Evolutionary conservation across 2,888 invertebrate species (phyloP).

Genomic region (Aradus depressus): DNA sequence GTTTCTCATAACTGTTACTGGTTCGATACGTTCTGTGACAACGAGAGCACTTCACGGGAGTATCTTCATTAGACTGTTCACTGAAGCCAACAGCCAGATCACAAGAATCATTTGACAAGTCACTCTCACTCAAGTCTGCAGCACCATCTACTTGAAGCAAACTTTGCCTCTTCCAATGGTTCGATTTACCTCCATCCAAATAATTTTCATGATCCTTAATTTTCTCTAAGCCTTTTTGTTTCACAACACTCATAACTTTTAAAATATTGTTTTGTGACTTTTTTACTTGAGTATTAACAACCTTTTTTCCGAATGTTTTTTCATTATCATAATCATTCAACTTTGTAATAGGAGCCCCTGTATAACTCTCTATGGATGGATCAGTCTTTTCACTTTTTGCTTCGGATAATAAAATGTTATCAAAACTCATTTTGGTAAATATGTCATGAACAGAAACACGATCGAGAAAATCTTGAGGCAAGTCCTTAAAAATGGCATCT

Average conservation of each 20-base stretch:
- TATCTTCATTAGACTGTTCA: conserved; percentile 40
- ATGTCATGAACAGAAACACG: conserved; percentile 80
- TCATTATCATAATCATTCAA: neutral
- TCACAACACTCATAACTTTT: conserved; percentile 10
- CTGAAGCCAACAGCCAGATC: conserved; percentile 31
- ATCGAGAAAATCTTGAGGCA: conserved; percentile 69
- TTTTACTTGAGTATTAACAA: neutral
- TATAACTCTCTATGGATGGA: neutral
- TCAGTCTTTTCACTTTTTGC: conserved; percentile 13
- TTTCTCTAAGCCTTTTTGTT: conserved; percentile 10
- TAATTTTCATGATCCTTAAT: conserved; percentile 13
- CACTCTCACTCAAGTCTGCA: conserved; percentile 42
- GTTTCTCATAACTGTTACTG: conserved; percentile 67
- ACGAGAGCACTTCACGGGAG: conserved; percentile 73
- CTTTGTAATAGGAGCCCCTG: conserved; percentile 1
- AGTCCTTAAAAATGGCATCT: conserved; percentile 74
- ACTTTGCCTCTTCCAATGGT: conserved; percentile 22
- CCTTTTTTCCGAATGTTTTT: neutral
- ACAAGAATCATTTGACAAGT: conserved; percentile 38
- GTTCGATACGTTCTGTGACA: conserved; percentile 81
- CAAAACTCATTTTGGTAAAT: conserved; percentile 38
- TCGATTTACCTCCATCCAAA: conserved; percentile 12
- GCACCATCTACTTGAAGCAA: conserved; percentile 47
- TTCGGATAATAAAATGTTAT: conserved; percentile 22
- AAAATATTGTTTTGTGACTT: conserved; percentile 5